Conservation (phyloP, 2,888 invertebrate genomes). For the Chironomus riparius region DNA sequence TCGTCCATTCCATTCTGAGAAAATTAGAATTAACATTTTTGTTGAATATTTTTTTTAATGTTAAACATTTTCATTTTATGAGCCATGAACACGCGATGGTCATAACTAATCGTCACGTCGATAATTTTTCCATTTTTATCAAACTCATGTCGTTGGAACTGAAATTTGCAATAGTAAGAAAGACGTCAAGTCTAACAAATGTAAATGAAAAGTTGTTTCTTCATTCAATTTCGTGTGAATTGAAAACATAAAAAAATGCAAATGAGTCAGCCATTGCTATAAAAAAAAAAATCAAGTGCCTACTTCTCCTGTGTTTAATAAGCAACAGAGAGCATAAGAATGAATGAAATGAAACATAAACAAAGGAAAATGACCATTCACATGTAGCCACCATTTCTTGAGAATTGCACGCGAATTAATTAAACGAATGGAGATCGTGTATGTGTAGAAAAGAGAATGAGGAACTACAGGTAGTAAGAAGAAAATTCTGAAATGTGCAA, state of each 20-base stretch:
- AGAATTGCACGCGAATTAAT: conserved; percentile 10
- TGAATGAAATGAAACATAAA: neutral
- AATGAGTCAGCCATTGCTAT: neutral
- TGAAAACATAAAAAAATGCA: too few species aligned
- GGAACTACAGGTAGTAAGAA: neutral
- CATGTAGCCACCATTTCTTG: conserved; percentile 1
- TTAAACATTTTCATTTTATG: conserved; percentile 6
- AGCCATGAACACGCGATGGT: neutral
- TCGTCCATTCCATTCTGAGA: neutral
- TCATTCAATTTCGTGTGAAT: too few species aligned
- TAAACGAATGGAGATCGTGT: conserved; percentile 3
- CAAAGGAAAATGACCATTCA: neutral
- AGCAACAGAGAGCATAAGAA: too few species aligned
- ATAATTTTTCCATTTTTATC: neutral
- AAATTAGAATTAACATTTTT: neutral
- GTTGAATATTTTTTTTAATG: neutral
- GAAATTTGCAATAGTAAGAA: too few species aligned
- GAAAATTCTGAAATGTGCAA: neutral
- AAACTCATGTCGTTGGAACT: too few species aligned
- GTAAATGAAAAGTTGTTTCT: too few species aligned
- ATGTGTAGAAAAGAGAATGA: neutral
- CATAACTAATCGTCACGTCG: neutral
- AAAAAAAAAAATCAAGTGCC: neutral
- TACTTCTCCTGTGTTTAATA: too few species aligned
- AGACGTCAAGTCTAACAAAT: too few species aligned